Base-by-base conservation (phyloP, 2,113 vertebrate species). In the Pluvialis apricaria region DNA sequence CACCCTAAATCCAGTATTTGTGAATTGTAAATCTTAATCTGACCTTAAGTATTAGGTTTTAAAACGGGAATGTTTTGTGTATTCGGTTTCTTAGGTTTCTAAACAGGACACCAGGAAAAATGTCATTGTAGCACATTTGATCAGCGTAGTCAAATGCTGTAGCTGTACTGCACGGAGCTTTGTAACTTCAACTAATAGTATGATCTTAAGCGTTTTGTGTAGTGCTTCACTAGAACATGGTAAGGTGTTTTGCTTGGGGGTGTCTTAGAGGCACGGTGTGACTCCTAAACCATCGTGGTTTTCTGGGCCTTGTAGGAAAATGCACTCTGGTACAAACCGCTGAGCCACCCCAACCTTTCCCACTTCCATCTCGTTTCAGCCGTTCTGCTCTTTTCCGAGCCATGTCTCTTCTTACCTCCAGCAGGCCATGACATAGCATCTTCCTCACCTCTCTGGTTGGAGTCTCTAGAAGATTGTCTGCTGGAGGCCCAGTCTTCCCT, bases 311-410 rank as follows among this genome's bases (percentile, higher is more conserved):
- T 44, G 28, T 3, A 34, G 10, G 58, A 51, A 7, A 10, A 22
- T 15, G 16, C 32, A 0, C 49, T 42, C 5, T 6, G 2, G n/a
- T 32, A 32, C 57, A 42, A 42, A 38, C 14, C 17, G 2, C 32
- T 28, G 73, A 49, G 36, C 42, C 36, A 31, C 49, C 44, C 44
- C 28, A 6, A 6, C 40, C 36, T 51, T 17, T 19, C 45, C 19
- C 45, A 45, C 21, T 47, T 36, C 64, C 57, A 5, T 25, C 65
- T 40, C 4, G 1, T 55, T 31, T 42, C 42, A n/a, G 42, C 42
- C 4, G 0, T 21, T 51, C 14, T 1, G 5, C 58, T 52, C 52
- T 24, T 58, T 11, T 17, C 22, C 4, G 9, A 60, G 36, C 34
- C 21, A 7, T 4, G 34, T 19, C 44, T 31, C 49, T 52, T 34